Evolutionary conservation across 2,797 vertebrate genomes (phyloP).

Genomic region (Parambassis ranga): DNA sequence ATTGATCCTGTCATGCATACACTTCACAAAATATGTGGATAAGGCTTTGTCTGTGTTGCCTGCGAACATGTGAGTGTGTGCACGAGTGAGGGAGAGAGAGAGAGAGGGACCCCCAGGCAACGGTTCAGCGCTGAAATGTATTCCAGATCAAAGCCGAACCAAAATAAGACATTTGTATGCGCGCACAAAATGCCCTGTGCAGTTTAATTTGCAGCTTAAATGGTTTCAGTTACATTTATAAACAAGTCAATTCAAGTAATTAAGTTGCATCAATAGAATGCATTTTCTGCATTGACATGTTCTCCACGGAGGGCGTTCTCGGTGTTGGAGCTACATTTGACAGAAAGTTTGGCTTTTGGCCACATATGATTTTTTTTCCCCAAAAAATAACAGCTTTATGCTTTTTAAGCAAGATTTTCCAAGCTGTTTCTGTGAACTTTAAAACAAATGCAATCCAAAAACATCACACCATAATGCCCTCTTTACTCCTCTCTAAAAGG

Average conservation of each 20-base stretch:
- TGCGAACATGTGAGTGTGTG: neutral
- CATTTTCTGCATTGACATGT: conserved; percentile 83
- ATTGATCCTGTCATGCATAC: neutral
- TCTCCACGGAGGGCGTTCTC: conserved; percentile 75
- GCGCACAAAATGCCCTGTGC: conserved; percentile 39
- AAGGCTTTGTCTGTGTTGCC: conserved; percentile 12
- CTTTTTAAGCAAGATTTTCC: too few species aligned
- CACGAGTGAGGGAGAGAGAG: conserved; percentile 2
- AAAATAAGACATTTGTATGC: conserved; percentile 61
- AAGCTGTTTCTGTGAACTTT: too few species aligned
- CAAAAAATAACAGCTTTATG: too few species aligned
- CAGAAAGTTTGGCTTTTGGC: neutral
- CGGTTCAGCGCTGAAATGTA: conserved; percentile 62
- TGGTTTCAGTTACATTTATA: conserved; percentile 60
- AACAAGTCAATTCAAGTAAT: conserved; percentile 73
- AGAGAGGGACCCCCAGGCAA: conserved; percentile 53
- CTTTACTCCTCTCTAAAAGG: too few species aligned
- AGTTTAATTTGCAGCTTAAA: conserved; percentile 63
- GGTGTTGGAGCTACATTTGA: conserved; percentile 23
- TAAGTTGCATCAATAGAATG: conserved; percentile 85
- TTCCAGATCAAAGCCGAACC: conserved; percentile 67
- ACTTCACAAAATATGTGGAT: neutral
- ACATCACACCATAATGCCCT: too few species aligned
- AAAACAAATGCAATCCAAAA: too few species aligned
- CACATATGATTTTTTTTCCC: too few species aligned